Base-by-base conservation (phyloP, 2,797 vertebrate genomes). In the Arvicola amphibius region DNA sequence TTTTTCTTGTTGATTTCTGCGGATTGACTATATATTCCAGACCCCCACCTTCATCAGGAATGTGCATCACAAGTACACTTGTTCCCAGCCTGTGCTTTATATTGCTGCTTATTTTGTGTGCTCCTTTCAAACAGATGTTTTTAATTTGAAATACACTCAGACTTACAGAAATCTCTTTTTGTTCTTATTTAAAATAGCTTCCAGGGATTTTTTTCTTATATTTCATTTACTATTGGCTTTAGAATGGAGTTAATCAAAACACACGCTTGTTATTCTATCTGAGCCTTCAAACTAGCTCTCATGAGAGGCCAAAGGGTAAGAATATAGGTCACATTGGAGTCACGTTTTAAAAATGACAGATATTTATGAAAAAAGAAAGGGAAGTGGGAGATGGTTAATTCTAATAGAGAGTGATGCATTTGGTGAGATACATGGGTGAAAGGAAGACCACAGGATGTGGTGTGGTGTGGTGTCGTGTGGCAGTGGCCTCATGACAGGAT, bases 41-140 rank as follows among this genome's bases (percentile, higher is more conserved):
- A 59, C n/a, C 17, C 32, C 25, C 51, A 80, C 84, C 23, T 93
- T 73, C 27, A 9, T 90, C 80, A 65, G 37, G 46, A 95, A 86
- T 27, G 53, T 40, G n/a, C 12, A 32, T 73, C 85, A 40, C 17
- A 90, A 53, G 73, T 91, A 43, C 25, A 73, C 16, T 32, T 78
- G 73, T 73, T 10, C 3, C 14, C 73, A 74, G 5, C 73, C 69
- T 43, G n/a, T 29, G 17, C n/a, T 27, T 74, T 86, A 51, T 32
- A 6, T 46, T 12, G 85, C 73, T 73, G 71, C 40, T 73, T 73
- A 73, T 73, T 85, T 89, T 79, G 17, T 56, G 74, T 86, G 37
- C 37, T 79, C 71, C n/a, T 95, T 90, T 90, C 34, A 56, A 73
- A 65, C 12, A 73, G 69, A 85, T 29, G 13, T 86, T 79, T 93